Evolutionary conservation across 1,140 invertebrate genomes (phyloP), one percentile per base, ranked within the genome.

Genomic region (Heterodera schachtii): DNA sequence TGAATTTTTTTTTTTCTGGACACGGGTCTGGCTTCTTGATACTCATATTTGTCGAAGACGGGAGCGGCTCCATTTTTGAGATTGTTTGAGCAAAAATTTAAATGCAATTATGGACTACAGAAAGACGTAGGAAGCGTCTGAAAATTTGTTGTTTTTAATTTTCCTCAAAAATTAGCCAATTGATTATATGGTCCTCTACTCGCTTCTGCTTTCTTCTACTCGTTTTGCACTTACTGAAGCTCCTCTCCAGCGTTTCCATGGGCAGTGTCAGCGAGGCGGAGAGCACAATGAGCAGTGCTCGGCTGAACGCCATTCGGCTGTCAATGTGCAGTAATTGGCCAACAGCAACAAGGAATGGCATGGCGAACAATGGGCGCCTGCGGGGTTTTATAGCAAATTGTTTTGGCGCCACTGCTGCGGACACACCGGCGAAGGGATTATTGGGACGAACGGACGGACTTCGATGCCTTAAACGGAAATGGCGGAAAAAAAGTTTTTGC

Each of bases 201-300:
- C 31, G 31, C 31, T 31, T 31, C 52, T 11, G 9, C 67, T n/a
- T 70, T 70, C n/a, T 70, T 21, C 41, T n/a, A 8, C n/a, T 19
- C 67, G 67, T 9, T 7, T 7, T 9, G 41, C 44, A n/a, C 69
- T 78, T 66, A 78, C 76, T 78, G 64, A 78, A 78, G 66, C 76
- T 64, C 69, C 76, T 64, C 47, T 78, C 76, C 76, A 78, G 44
- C 5, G 76, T 78, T 13, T 78, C 76, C 76, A 66, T 69, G 21
- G 76, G 76, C 4, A 78, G 47, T 41, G 60, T 70, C 47, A 78
- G 44, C 46, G 66, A 67, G 47, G 66, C 60, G 16, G 64, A 78
- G 43, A 71, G 44, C 69, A 71, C 11, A 16, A 71, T 13, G 69
- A 71, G 44, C 69, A 46, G 44, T 46, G 69, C 6, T 46, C 69